A percentile compares a stretch with the other conserved stretches of the same genome.
Conservation (phyloP, 2,888 invertebrate genomes). For the Diplolepis rosae region DNA sequence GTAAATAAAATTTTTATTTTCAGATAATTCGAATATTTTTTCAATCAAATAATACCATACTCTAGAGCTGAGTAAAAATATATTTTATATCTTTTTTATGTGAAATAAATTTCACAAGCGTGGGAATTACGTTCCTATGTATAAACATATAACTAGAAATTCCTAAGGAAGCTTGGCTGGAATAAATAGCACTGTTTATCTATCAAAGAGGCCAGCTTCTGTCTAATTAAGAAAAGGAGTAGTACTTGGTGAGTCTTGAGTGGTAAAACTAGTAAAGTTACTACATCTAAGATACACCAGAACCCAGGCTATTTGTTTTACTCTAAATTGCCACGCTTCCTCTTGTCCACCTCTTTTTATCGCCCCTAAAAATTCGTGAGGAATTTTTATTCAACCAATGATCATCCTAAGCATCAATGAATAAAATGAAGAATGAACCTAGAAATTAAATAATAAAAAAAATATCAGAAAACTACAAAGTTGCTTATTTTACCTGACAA, state of each 20-base stretch:
- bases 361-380: neutral
- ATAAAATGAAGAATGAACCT: too few species aligned
- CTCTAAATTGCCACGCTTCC: conserved; percentile 10
- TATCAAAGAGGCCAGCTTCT: neutral
- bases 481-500: neutral
- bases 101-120: neutral
- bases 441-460: too few species aligned
- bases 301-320: conserved; percentile 23
- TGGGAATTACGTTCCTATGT: neutral
- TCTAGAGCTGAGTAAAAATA: too few species aligned
- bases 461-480: too few species aligned
- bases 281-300: conserved; percentile 19
- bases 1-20: too few species aligned
- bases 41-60: too few species aligned
- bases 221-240: conserved; percentile 18
- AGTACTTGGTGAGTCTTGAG: conserved; percentile 13
- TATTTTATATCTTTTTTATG: too few species aligned
- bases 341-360: neutral
- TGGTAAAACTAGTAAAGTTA: conserved; percentile 15
- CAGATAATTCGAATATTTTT: too few species aligned
- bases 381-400: neutral
- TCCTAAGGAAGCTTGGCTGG: neutral
- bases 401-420: too few species aligned
- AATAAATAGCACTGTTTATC: conserved; percentile 10
- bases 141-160: neutral